phyloP scores from a whole-genome alignment of 2,113 vertebrate species.

The Xiphophorus hellerii region DNA sequence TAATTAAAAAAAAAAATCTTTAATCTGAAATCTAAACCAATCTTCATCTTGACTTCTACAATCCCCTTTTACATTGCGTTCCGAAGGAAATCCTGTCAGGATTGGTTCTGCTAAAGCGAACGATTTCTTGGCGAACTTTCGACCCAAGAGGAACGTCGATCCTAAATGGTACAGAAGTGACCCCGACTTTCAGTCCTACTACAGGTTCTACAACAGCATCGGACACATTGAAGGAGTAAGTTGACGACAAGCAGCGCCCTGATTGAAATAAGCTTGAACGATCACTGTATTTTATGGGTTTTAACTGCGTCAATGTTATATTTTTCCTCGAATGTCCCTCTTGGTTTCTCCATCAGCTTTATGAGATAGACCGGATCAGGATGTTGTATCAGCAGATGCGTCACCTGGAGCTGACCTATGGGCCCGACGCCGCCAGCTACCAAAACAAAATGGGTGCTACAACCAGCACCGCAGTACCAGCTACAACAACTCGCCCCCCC shows the following conservation, averaged over 20 bases:
- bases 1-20: neutral
- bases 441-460: slow-evolving; percentile 67
- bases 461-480: slow-evolving; percentile 42
- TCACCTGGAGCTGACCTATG: slow-evolving; percentile 71
- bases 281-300: neutral
- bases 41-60: too few species aligned
- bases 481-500: slow-evolving; percentile 52
- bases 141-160: slow-evolving; percentile 62
- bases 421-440: slow-evolving; percentile 73
- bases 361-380: slow-evolving; percentile 79
- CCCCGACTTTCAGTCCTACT: slow-evolving; percentile 80
- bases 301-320: neutral
- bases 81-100: slow-evolving; percentile 37
- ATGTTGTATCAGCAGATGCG: slow-evolving; percentile 82
- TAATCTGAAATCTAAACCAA: neutral
- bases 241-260: neutral
- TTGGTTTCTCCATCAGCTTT: slow-evolving; percentile 66
- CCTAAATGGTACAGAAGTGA: slow-evolving; percentile 71
- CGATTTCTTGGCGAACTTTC: slow-evolving; percentile 69
- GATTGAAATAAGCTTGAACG: too few species aligned
- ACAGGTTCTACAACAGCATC: slow-evolving; percentile 80
- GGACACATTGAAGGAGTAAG: slow-evolving; percentile 79
- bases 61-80: neutral
- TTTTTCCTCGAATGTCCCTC: neutral
- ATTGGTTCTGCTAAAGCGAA: slow-evolving; percentile 65